Conservation (phyloP, 37 sponge, comb jelly and placozoan species). For the Cliona cf. orientalis region DNA sequence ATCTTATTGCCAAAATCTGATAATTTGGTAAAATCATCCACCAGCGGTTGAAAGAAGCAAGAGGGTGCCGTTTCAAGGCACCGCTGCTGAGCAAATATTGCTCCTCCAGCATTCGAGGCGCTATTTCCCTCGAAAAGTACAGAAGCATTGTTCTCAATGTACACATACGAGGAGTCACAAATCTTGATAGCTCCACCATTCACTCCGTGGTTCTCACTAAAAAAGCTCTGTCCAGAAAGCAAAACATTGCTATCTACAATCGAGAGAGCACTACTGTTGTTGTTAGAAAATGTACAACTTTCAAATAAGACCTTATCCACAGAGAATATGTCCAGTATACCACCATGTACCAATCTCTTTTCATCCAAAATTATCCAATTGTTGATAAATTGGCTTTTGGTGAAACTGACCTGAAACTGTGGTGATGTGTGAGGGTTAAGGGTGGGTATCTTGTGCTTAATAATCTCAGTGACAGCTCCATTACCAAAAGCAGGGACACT, state of each 20-base stretch:
- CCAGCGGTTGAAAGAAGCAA: conserved; percentile 7
- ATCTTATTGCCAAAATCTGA: neutral
- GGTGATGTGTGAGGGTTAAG: neutral
- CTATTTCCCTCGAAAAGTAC: neutral
- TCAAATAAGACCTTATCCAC: neutral
- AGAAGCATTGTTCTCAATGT: neutral
- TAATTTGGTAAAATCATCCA: neutral
- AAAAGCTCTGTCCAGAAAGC: neutral
- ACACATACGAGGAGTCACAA: conserved; percentile 12
- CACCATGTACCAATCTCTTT: neutral
- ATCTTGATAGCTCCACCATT: conserved; percentile 14
- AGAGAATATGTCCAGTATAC: conserved; percentile 4
- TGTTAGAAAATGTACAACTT: neutral
- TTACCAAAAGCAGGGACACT: neutral
- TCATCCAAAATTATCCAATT: neutral
- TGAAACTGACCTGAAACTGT: conserved; percentile 2
- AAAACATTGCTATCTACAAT: neutral
- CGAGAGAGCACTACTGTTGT: conserved; percentile 11
- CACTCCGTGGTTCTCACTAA: neutral
- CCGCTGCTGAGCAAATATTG: neutral
- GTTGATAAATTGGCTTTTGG: neutral
- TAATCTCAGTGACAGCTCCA: conserved; percentile 11
- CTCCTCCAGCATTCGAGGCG: conserved; percentile 6
- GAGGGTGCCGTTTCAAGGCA: neutral
- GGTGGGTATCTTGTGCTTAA: neutral